Evolutionary conservation across 1,140 invertebrate genomes (phyloP).

Genomic region (Pogonognathellus flavescens): DNA sequence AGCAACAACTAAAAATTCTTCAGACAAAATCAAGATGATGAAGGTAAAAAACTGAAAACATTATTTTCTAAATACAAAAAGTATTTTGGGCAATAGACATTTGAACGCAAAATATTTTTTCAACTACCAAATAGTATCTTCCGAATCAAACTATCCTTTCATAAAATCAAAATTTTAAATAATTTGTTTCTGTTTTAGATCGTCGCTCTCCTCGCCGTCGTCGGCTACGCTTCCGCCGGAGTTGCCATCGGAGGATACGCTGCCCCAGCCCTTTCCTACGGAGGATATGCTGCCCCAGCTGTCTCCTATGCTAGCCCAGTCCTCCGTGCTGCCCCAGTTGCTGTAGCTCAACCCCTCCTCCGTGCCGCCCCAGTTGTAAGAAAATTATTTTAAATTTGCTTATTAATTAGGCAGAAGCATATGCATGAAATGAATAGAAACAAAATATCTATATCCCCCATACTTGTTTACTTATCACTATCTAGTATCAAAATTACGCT

Average conservation of each 20-base stretch:
- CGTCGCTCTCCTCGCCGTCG: conserved; percentile 37
- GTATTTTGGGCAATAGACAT: background rate
- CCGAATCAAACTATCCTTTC: too few relatives aligned
- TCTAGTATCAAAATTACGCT: too few relatives aligned
- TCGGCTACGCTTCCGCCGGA: conserved; percentile 26
- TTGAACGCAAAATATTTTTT: too few relatives aligned
- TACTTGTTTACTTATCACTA: background rate
- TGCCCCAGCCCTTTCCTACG: background rate
- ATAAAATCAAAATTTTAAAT: background rate
- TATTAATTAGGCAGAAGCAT: background rate
- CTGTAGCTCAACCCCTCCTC: background rate
- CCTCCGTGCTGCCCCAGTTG: background rate
- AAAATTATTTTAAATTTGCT: background rate
- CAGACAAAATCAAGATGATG: background rate
- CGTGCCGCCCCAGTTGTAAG: conserved; percentile 25
- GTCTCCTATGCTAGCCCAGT: conserved; percentile 20
- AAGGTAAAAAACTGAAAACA: background rate
- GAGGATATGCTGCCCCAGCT: conserved; percentile 43
- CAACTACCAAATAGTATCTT: too few relatives aligned
- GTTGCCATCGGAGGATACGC: background rate
- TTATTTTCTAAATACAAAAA: background rate
- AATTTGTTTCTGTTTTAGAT: background rate
- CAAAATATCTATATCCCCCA: too few relatives aligned
- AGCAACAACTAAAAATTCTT: background rate
- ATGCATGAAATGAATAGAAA: too few relatives aligned